Evolutionary conservation across 2,888 invertebrate genomes (phyloP), one percentile per base, ranked within the genome.

Genomic region (Stramonita haemastoma): DNA sequence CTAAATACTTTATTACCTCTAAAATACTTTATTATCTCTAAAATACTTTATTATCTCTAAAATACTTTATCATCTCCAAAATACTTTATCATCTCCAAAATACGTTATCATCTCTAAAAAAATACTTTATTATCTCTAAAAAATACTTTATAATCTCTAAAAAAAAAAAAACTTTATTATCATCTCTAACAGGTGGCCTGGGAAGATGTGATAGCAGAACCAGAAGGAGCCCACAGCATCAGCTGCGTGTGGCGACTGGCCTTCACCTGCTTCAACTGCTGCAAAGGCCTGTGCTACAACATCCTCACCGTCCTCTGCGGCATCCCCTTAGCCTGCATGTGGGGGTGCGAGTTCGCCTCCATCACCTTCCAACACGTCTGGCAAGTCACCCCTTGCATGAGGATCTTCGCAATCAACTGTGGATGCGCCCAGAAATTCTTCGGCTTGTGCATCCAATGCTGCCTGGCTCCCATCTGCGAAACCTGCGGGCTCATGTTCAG

Each of bases 171-270:
- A n/a, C n/a, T n/a, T n/a, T n/a, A n/a, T n/a, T n/a, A n/a, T n/a
- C n/a, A n/a, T n/a, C n/a, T n/a, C n/a, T n/a, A n/a, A n/a, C 86
- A 94, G 94, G 93, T 93, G 34, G 87, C 89, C 26, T 94, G 93
- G 81, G 94, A 94, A 86, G 94, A 95, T 88, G 93, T 94, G 0
- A 84, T 94, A 0, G 94, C 90, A 1, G 94, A 95, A 86, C 94
- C 94, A 1, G 94, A 94, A 34, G 94, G 94, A 15, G 93, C 93
- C 77, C 94, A 93, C 91, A 93, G 93, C 89, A 91, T 97, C 0
- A 97, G 97, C 95, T 97, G 97, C 95, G 97, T 97, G 86, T 98
- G 98, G 98, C 96, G 97, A n/a, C 96, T 97, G 84, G 97, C 97
- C 93, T 96, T 97, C 93, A 91, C 84, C 26, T 94, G 97, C 95